Evolutionary conservation across 1,140 invertebrate genomes (phyloP).

Genomic region (Drosophila setifemur): DNA sequence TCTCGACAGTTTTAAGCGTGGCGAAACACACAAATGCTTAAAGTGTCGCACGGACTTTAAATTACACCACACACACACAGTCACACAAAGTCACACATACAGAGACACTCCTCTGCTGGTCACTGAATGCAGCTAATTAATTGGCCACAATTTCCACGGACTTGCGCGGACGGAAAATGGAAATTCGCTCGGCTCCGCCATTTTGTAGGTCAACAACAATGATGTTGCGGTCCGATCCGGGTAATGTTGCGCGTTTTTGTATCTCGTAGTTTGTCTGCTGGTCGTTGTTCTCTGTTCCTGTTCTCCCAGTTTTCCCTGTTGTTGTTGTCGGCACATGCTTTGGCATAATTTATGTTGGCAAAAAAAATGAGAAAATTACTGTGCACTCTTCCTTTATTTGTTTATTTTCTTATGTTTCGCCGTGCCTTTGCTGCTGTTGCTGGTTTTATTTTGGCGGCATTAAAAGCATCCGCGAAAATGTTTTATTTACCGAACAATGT

Average conservation of each 20-base stretch:
- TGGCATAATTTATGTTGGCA: slow-evolving; percentile 69
- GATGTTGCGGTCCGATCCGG: slow-evolving; percentile 11
- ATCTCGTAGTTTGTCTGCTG: slow-evolving; percentile 7
- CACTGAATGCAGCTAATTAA: slow-evolving; percentile 66
- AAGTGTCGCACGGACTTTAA: slow-evolving; percentile 48
- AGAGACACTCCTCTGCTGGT: not conserved
- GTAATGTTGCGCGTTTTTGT: not conserved
- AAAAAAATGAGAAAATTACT: slow-evolving; percentile 43
- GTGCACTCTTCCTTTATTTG: slow-evolving; percentile 29
- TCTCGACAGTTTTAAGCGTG: slow-evolving; percentile 23
- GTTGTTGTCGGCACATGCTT: slow-evolving; percentile 59
- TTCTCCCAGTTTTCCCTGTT: not conserved
- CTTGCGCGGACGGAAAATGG: slow-evolving; percentile 47
- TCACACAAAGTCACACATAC: not conserved
- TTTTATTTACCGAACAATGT: slow-evolving; percentile 51
- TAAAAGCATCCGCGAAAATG: slow-evolving; percentile 40
- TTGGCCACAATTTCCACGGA: slow-evolving; percentile 61
- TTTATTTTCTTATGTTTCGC: slow-evolving; percentile 39
- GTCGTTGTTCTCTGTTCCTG: no score
- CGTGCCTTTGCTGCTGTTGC: slow-evolving; percentile 29
- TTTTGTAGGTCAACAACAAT: slow-evolving; percentile 68
- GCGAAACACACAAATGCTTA: slow-evolving; percentile 47
- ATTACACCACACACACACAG: slow-evolving; percentile 23
- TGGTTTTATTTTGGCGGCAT: slow-evolving; percentile 34
- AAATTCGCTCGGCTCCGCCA: slow-evolving; percentile 14